A percentile compares a stretch with the other conserved stretches of the same genome.
Evolutionary conservation across 2,888 invertebrate species (phyloP).

Genomic region (Amblyjoppa proteus): DNA sequence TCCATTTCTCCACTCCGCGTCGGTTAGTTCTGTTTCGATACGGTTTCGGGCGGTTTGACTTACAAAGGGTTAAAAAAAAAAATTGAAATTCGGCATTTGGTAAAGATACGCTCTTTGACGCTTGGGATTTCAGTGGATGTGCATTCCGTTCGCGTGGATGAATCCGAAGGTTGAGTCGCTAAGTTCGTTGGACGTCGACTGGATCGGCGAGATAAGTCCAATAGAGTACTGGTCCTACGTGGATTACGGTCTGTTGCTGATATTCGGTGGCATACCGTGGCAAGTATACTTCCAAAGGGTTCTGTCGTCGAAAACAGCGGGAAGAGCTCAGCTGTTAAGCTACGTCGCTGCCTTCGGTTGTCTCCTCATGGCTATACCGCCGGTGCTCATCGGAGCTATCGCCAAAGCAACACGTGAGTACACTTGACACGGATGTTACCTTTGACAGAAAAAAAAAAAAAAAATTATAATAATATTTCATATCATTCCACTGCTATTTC

Average conservation of each 20-base stretch:
- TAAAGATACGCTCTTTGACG: not conserved
- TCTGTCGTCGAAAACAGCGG: slow-evolving; percentile 97
- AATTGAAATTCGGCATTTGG: not conserved
- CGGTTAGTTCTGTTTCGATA: not conserved
- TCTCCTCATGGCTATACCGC: slow-evolving; percentile 98
- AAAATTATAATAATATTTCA: not conserved
- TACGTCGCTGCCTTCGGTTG: slow-evolving; percentile 98
- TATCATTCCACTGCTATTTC: not conserved
- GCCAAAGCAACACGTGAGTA: slow-evolving; percentile 96
- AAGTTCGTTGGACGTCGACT: slow-evolving; percentile 93
- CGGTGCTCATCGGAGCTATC: slow-evolving; percentile 98
- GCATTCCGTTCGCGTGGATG: slow-evolving; percentile 97
- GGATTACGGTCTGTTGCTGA: slow-evolving; percentile 94
- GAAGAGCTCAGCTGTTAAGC: slow-evolving; percentile 96
- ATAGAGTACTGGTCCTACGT: slow-evolving; percentile 93
- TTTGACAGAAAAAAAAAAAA: slow-evolving; percentile 11
- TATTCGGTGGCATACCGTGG: slow-evolving; percentile 99
- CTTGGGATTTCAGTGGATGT: slow-evolving; percentile 91
- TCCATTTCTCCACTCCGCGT: no score
- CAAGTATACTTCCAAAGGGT: slow-evolving; percentile 99
- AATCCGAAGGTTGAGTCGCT: slow-evolving; percentile 94
- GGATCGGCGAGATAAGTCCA: slow-evolving; percentile 93
- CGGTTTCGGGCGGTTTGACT: no score
- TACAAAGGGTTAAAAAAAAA: not conserved
- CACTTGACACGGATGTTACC: slow-evolving; percentile 39